Base-by-base conservation (phyloP, 2,797 vertebrate genomes). In the Gallinago nigripennis region DNA sequence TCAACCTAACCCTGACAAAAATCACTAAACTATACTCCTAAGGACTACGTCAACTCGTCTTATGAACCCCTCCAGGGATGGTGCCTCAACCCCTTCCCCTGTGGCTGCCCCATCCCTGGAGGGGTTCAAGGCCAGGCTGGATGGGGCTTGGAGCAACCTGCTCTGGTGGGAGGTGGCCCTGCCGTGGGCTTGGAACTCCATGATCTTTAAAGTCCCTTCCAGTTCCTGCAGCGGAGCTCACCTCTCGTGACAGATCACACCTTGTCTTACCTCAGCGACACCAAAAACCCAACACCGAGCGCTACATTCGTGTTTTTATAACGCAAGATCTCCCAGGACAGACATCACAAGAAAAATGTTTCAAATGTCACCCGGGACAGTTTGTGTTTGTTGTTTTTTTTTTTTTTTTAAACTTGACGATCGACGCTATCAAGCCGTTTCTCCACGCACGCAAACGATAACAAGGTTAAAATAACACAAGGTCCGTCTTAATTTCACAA, bases 391-490 rank as follows among this genome's bases (percentile, higher is more conserved):
- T 73, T 41, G 41, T 8, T 41, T 41, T 41, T 41, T 16, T 39
- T 39, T 39, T 39, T 41, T 82, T 95, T 86, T 68, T 39, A 80
- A 86, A 94, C 82, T 68, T 66, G 46, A 66, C 63, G 24, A 93
- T 83, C 31, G 39, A 17, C 18, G 68, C 16, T 68, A 65, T 92
- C 80, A 68, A 46, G 80, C 60, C 90, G 24, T 78, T 92, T 72
- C 64, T 11, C 30, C 31, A 60, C 80, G 68, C 27, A 82, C 4
- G 51, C 31, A 79, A 90, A 82, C 15, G 90, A 82, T 77, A 94
- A 70, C 56, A 50, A 96, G 91, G 96, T 90, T 96, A 95, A 95
- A 95, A 95, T 66, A 96, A 95, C 73, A 88, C 24, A 35, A 68
- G 13, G 16, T 68, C 75, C 51, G 43, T 57, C 56, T 86, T 84